phyloP scores from a whole-genome alignment of 2,888 invertebrate species.

The Laspeyria flexula region DNA sequence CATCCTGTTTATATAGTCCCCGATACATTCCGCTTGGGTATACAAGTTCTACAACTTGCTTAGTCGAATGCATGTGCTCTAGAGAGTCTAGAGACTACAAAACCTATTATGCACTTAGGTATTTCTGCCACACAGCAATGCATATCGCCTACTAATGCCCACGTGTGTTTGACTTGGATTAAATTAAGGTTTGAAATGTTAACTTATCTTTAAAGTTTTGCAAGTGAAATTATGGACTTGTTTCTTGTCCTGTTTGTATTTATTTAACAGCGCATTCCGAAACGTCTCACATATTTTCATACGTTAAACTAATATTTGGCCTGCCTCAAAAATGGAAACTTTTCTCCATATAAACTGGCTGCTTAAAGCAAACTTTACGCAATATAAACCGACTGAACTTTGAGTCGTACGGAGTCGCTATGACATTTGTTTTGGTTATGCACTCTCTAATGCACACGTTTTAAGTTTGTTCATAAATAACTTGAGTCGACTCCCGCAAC shows the following conservation, averaged over 20 bases:
- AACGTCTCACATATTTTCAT: neutral
- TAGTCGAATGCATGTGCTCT: constrained; percentile 2
- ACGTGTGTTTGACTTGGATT: neutral
- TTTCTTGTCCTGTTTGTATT: neutral
- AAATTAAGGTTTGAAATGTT: no score
- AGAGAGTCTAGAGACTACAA: neutral
- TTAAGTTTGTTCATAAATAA: constrained; percentile 49
- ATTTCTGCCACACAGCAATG: neutral
- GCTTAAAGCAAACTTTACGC: constrained; percentile 36
- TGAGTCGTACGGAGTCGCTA: constrained; percentile 34
- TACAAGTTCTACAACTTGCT: constrained; percentile 9
- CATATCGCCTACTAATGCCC: neutral
- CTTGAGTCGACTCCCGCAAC: constrained; percentile 37
- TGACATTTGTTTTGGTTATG: constrained; percentile 49
- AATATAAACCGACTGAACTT: constrained; percentile 39
- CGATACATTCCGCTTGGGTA: constrained; percentile 6
- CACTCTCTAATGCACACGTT: constrained; percentile 46
- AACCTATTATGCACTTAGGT: neutral
- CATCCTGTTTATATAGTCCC: constrained; percentile 1
- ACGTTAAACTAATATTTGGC: constrained; percentile 5
- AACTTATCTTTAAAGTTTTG: no score
- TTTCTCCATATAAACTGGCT: constrained; percentile 20
- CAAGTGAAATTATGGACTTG: no score
- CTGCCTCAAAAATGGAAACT: constrained; percentile 29
- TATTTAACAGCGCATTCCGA: neutral